phyloP scores from a whole-genome alignment of 2,113 vertebrate genomes.

The Sinocyclocheilus grahami region DNA sequence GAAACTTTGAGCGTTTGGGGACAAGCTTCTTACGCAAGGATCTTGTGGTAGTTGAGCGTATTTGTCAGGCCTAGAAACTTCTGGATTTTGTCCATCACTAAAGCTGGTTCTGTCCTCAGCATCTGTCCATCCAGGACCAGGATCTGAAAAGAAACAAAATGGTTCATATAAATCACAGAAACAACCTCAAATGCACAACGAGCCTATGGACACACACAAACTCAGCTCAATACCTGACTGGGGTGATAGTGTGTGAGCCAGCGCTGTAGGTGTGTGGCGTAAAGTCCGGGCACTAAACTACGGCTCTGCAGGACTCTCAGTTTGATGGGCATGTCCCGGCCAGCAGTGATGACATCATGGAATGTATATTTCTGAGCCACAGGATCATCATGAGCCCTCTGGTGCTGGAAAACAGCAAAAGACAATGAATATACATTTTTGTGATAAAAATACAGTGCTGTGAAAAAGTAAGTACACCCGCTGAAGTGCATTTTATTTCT shows the following conservation, averaged over 20 bases:
- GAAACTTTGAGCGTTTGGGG: background rate
- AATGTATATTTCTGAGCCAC: conserved; percentile 87
- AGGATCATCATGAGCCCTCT: conserved; percentile 84
- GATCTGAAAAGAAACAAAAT: conserved; percentile 70
- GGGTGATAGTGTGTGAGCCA: conserved; percentile 85
- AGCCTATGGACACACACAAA: background rate
- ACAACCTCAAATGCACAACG: background rate
- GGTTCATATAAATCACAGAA: background rate
- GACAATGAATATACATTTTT: background rate
- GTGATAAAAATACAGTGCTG: background rate
- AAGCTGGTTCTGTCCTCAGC: conserved; percentile 84
- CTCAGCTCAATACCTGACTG: conserved; percentile 78
- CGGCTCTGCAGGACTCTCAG: conserved; percentile 84
- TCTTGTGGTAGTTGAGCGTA: conserved; percentile 85
- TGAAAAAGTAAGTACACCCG: background rate
- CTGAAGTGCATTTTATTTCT: background rate
- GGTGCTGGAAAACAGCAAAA: conserved; percentile 74
- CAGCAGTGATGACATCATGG: conserved; percentile 84
- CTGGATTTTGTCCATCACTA: conserved; percentile 88
- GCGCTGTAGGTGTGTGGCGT: conserved; percentile 84
- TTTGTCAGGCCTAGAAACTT: conserved; percentile 84
- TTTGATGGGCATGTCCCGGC: conserved; percentile 70
- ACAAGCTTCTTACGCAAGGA: conserved; percentile 79
- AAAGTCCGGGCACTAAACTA: conserved; percentile 86
- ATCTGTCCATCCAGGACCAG: conserved; percentile 87